Evolutionary conservation across 64 coral and sea anemone species (phyloP).

Genomic region (Actinia tenebrosa): DNA sequence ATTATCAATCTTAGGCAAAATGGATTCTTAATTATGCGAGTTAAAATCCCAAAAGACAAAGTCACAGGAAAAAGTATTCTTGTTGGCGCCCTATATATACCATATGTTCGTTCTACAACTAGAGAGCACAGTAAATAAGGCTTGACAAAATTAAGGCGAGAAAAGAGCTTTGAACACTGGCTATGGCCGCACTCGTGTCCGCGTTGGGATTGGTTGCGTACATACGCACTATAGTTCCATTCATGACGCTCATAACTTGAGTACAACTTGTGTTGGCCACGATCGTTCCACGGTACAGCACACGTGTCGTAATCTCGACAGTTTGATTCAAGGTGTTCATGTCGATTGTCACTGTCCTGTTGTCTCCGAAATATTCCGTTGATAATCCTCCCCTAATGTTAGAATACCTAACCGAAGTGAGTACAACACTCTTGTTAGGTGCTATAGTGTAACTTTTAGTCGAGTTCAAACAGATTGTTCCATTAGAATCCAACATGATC

Average conservation of each 20-base stretch:
- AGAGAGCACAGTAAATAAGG: background rate
- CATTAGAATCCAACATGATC: background rate
- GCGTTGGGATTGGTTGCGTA: constrained; percentile 30
- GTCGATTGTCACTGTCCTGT: background rate
- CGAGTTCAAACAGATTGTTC: background rate
- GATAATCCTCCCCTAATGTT: background rate
- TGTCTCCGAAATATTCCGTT: background rate
- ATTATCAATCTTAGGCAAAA: too few relatives aligned
- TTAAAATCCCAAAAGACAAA: too few relatives aligned
- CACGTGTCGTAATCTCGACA: constrained; percentile 1
- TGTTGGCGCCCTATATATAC: too few relatives aligned
- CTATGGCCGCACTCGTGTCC: too few relatives aligned
- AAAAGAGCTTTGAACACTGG: background rate
- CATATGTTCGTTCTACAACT: background rate
- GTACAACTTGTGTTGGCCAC: constrained; percentile 13
- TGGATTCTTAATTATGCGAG: too few relatives aligned
- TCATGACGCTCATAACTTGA: background rate
- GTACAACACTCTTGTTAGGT: background rate
- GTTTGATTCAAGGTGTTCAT: background rate
- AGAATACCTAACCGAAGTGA: background rate
- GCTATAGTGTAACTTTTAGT: background rate
- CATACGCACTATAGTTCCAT: constrained; percentile 21
- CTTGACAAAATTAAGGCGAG: background rate
- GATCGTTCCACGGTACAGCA: constrained; percentile 23
- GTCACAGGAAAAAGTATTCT: too few relatives aligned